Conservation (phyloP, 2,888 invertebrate genomes). For the Mythimna albipuncta region DNA sequence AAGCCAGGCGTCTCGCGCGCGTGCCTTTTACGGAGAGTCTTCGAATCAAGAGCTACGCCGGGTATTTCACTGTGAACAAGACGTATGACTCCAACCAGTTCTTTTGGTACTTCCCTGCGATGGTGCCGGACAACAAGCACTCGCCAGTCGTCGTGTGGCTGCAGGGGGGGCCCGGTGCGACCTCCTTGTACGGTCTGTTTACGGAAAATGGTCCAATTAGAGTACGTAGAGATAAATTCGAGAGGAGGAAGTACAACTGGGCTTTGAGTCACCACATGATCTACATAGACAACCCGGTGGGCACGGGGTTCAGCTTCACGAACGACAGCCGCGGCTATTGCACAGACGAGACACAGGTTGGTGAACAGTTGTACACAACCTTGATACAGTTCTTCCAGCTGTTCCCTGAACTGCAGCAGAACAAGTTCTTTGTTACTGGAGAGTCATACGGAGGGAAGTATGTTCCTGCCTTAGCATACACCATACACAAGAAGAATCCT, state of each 20-base stretch:
- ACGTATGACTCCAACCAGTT: conserved; percentile 95
- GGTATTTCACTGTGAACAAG: conserved; percentile 96
- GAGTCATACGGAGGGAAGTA: conserved; percentile 97
- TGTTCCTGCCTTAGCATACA: conserved; percentile 94
- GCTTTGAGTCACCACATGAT: conserved; percentile 94
- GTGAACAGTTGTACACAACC: conserved; percentile 94
- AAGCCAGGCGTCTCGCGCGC: conserved; percentile 90
- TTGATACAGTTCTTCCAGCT: conserved; percentile 95
- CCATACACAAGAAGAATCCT: conserved; percentile 93
- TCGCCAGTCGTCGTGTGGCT: conserved; percentile 96
- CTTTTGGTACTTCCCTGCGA: conserved; percentile 97
- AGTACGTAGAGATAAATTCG: conserved; percentile 81
- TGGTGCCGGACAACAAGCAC: conserved; percentile 85
- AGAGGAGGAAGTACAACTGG: conserved; percentile 95
- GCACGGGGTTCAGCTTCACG: conserved; percentile 98
- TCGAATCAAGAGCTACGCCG: conserved; percentile 93
- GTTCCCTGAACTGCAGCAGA: conserved; percentile 94
- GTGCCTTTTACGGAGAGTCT: conserved; percentile 91
- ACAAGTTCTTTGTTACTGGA: conserved; percentile 96
- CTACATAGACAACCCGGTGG: conserved; percentile 98
- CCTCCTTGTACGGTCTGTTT: conserved; percentile 95
- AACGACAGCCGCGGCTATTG: conserved; percentile 94
- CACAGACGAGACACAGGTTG: conserved; percentile 94
- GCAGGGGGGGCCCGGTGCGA: conserved; percentile 96
- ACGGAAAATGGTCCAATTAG: conserved; percentile 95